These are phyloP conservation scores for Notodonta ziczac DNA, from an alignment of 2,888 invertebrate species.

Conservation along the genomic window DNA sequence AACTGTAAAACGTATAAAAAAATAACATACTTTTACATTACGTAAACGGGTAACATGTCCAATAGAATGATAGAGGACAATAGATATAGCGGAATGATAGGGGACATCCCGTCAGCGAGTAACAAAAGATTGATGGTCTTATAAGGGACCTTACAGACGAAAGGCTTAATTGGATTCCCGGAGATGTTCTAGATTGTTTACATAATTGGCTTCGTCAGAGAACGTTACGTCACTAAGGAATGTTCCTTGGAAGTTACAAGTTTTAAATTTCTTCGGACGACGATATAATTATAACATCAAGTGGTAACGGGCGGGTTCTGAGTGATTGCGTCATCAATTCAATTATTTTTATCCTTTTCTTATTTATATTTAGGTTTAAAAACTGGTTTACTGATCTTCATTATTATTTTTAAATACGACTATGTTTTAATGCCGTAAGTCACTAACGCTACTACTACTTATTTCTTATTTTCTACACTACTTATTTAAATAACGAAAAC, in stretches of 20 bases:
- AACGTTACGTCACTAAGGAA: not conserved
- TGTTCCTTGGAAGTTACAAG: not conserved
- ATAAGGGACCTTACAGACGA: conserved; percentile 2
- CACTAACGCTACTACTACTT: no score
- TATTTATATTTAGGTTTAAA: no score
- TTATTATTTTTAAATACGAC: no score
- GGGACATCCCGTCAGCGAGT: not conserved
- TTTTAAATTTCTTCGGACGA: not conserved
- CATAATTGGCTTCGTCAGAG: not conserved
- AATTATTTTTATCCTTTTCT: no score
- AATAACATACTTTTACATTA: not conserved
- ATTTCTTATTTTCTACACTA: no score
- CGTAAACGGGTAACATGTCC: not conserved
- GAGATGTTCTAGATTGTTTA: not conserved
- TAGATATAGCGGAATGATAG: not conserved
- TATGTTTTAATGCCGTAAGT: no score
- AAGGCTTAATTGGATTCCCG: not conserved
- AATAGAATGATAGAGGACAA: not conserved
- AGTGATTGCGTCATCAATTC: no score
- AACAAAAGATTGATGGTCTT: conserved; percentile 6
- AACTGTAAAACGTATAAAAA: not conserved
- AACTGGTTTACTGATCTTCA: no score
- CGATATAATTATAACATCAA: not conserved
- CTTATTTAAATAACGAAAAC: no score
- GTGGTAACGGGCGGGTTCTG: no score